Base-by-base conservation (phyloP, 2,888 invertebrate species). In the Pheosia gnoma region DNA sequence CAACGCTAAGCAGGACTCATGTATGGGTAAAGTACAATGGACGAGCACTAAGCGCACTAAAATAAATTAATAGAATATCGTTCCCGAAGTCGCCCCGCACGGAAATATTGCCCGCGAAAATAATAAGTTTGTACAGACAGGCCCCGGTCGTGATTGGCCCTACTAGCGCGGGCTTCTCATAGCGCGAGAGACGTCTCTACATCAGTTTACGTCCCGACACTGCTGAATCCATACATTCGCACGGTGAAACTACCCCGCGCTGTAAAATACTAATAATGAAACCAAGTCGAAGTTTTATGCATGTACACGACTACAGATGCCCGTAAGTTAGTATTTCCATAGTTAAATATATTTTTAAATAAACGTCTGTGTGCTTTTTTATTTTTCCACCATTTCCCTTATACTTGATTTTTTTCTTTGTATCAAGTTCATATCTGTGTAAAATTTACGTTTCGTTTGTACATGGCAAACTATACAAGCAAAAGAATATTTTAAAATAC, bases 221-320 rank as follows among this genome's bases (percentile, higher is more conserved):
- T 65, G 76, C 58, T 62, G 70, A 60, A 72, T 67, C 57, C 72
- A 69, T 73, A 80, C 78, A 60, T 58, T 61, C 38, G 62, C 38
- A 41, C 13, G 37, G 62, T 54, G 63, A 71, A 61, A 58, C 59
- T 10, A 36, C 36, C 43, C 56, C 57, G 49, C 56, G 8, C 13
- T 25, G 25, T 1, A 25, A 25, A 25, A 25, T 25, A 25, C 25
- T 25, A 8, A 66, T 25, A 8, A 80, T 83, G 80, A 72, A 63
- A 39, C 77, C 75, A 0, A 79, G 75, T 57, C 75, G 72, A 61
- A 82, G 77, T 61, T 83, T 84, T 13, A 68, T 65, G 0, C 87
- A 87, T 38, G 62, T 74, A 0, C 86, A 87, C 59, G 88, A 88
- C 59, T 56, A 85, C 41, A 77, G 85, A 4, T 88, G 88, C 59